These are phyloP conservation scores for Malacoctenus gilli DNA, from an alignment of 2,797 vertebrate genomes.

Conservation along the genomic window DNA sequence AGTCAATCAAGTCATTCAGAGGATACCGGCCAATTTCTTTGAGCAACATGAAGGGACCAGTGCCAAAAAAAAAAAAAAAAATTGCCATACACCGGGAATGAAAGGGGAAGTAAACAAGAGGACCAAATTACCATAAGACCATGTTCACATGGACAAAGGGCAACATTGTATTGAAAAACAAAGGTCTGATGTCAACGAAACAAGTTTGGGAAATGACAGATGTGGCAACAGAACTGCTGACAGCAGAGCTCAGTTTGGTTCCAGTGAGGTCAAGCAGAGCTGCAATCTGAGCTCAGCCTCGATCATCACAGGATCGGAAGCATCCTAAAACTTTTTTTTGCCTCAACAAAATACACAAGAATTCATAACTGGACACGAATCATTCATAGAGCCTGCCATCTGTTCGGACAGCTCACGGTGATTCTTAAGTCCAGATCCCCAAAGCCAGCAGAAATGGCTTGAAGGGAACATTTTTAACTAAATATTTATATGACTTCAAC, in stretches of 20 bases:
- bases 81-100: too few species aligned
- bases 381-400: conserved; percentile 68
- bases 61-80: background rate
- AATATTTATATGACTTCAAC: too few species aligned
- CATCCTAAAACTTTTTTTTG: conserved; percentile 44
- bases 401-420: conserved; percentile 47
- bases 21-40: background rate
- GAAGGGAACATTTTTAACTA: too few species aligned
- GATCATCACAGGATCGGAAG: conserved; percentile 49
- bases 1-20: conserved; percentile 1
- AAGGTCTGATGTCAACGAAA: conserved; percentile 32
- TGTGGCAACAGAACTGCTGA: conserved; percentile 33
- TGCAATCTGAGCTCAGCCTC: conserved; percentile 53
- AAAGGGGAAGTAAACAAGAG: too few species aligned
- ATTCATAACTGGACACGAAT: conserved; percentile 61
- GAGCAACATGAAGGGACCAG: too few species aligned
- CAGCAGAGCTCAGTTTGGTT: conserved; percentile 34
- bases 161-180: too few species aligned
- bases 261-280: conserved; percentile 28
- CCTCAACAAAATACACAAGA: conserved; percentile 61
- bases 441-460: too few species aligned
- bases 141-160: too few species aligned
- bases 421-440: conserved; percentile 50
- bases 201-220: conserved; percentile 33
- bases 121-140: too few species aligned